Conservation (phyloP, 2,113 vertebrate species). For the Bubo blakistoni region DNA sequence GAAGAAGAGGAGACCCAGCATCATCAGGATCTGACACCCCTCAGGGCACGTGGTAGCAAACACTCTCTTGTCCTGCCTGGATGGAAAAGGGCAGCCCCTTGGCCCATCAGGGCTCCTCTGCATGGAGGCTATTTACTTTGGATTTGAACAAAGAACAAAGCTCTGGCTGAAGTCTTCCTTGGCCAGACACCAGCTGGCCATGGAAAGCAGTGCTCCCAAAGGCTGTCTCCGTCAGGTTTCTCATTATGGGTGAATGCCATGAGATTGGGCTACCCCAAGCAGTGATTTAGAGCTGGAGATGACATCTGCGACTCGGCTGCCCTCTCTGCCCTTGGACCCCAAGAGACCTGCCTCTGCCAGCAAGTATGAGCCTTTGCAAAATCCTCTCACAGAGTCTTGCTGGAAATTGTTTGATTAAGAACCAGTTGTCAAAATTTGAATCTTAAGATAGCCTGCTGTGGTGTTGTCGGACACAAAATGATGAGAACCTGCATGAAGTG, state of each 20-base stretch:
- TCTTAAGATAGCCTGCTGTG: fast-evolving
- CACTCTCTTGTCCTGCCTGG: not conserved
- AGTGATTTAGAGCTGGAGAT: not conserved
- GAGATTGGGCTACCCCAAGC: not conserved
- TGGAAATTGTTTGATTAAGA: not conserved
- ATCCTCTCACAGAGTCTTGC: fast-evolving
- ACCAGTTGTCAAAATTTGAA: not conserved
- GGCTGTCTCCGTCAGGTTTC: not conserved
- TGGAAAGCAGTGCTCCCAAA: not conserved
- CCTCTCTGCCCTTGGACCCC: not conserved
- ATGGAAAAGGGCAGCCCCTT: not conserved
- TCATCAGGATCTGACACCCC: fast-evolving
- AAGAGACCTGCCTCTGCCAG: not conserved
- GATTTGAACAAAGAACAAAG: slow-evolving; percentile 5
- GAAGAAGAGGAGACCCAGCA: not conserved
- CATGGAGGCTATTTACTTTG: not conserved
- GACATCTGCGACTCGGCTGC: fast-evolving
- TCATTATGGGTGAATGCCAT: not conserved
- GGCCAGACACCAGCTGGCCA: not conserved
- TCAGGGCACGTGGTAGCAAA: not conserved
- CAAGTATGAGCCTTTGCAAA: not conserved
- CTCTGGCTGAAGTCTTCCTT: not conserved
- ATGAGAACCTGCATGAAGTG: not conserved
- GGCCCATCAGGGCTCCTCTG: not conserved
- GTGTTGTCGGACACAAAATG: not conserved